These are phyloP conservation scores for Micronycteris hirsuta DNA, from an alignment of 2,113 vertebrate species.

Conservation along the genomic window DNA sequence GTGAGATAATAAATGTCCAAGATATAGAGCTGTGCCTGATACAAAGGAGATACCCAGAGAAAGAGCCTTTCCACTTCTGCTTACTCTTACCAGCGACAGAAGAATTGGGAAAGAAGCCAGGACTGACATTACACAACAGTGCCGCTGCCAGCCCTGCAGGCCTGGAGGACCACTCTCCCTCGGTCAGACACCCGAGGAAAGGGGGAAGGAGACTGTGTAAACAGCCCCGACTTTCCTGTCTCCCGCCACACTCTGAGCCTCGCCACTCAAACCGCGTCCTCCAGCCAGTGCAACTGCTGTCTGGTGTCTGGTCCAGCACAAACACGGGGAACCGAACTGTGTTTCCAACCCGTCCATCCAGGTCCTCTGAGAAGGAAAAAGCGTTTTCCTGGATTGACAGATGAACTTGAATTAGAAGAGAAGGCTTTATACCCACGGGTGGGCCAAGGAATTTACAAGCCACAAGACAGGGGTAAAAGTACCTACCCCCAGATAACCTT, in stretches of 20 bases:
- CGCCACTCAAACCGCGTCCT: neutral
- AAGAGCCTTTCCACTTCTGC: rapidly evolving
- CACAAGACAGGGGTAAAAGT: slow-evolving; percentile 48
- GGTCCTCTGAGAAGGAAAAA: slow-evolving; percentile 78
- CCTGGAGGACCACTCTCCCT: slow-evolving; percentile 52
- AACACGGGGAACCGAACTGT: slow-evolving; percentile 78
- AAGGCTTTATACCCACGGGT: slow-evolving; percentile 70
- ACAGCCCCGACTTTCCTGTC: slow-evolving; percentile 66
- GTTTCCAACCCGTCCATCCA: slow-evolving; percentile 81
- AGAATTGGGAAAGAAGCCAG: neutral
- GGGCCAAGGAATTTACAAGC: slow-evolving; percentile 78
- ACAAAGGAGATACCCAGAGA: neutral
- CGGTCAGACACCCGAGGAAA: slow-evolving; percentile 65
- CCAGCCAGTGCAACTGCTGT: slow-evolving; percentile 73
- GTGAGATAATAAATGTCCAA: neutral
- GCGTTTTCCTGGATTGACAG: slow-evolving; percentile 73
- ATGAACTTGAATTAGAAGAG: slow-evolving; percentile 71
- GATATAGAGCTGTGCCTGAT: neutral
- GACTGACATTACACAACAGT: neutral
- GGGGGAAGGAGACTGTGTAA: slow-evolving; percentile 67
- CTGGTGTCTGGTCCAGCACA: slow-evolving; percentile 79
- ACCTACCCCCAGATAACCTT: slow-evolving; percentile 47
- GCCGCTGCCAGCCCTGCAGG: slow-evolving; percentile 52
- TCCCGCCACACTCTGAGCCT: slow-evolving; percentile 55
- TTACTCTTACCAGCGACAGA: neutral